Base-by-base conservation (phyloP, 2,113 vertebrate species). In the Trachemys scripta region DNA sequence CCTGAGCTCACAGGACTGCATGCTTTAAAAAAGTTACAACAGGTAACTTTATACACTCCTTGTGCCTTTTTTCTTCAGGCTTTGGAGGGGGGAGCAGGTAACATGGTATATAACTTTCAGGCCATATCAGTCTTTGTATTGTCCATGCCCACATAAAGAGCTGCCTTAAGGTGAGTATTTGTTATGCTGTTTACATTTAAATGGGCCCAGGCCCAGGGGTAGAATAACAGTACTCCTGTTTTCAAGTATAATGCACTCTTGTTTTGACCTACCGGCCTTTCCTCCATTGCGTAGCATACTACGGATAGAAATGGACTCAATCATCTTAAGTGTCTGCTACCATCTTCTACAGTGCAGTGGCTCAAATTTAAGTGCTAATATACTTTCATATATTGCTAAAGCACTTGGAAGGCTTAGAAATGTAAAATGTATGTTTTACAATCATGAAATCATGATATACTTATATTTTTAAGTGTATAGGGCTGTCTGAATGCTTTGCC, bases 401-500 rank as follows among this genome's bases (percentile, higher is more conserved):
- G 83, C 53, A 65, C 93, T 92, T 90, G 80, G 87, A 93, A 38
- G 45, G 35, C 79, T 90, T 62, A 82, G 29, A 94, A 95, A 53
- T 13, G 22, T 57, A 84, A 92, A 94, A 92, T 13, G 57, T 27
- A 49, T 4, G 8, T 85, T 59, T 90, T 57, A 57, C 50, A 87
- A 65, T 45, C 16, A 35, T 38, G 78, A 59, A 65, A 54, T 20
- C 85, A 82, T 82, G 65, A 65, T n/a, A 83, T 49, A 51, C 53
- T 19, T 72, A 54, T 49, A 94, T 92, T 95, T 90, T 79, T 79
- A 81, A 80, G 93, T 84, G 81, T 88, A 42, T 82, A 86, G 82
- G 83, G 85, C 78, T 94, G 72, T n/a, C 90, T 92, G 92, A 93
- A 85, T 94, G 85, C 57, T 49, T 17, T 93, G 93, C 89, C 51